Conservation (phyloP, 2,113 vertebrate genomes). For the Platysternon megacephalum region DNA sequence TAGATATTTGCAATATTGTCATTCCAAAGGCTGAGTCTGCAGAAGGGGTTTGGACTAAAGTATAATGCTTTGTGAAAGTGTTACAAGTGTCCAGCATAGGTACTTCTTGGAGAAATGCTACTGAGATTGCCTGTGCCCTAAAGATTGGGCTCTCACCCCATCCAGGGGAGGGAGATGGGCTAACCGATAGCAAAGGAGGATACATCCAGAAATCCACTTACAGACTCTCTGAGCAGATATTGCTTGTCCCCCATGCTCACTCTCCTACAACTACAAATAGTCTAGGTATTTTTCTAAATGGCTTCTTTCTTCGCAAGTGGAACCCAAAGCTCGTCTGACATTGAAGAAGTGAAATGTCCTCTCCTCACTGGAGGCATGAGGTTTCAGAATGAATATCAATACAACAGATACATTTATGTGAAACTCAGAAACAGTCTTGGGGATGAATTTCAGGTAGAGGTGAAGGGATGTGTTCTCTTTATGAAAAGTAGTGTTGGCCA, state of each 20-base stretch:
- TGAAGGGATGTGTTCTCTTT: too few relatives aligned
- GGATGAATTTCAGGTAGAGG: too few relatives aligned
- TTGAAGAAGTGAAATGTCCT: too few relatives aligned
- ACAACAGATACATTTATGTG: too few relatives aligned
- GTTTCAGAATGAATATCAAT: too few relatives aligned
- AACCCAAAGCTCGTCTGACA: background rate
- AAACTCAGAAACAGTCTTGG: too few relatives aligned
- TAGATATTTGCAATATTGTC: background rate
- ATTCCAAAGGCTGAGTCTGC: background rate
- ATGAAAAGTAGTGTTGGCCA: too few relatives aligned
- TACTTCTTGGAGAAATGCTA: background rate
- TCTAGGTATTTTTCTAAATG: background rate
- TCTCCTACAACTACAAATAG: background rate
- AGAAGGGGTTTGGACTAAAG: background rate
- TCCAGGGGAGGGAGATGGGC: background rate
- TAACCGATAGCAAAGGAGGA: background rate
- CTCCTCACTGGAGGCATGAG: too few relatives aligned
- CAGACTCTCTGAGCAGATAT: background rate
- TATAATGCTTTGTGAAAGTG: background rate
- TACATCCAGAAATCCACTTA: background rate
- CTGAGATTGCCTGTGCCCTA: background rate
- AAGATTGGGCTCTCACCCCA: too few relatives aligned
- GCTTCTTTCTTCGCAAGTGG: background rate
- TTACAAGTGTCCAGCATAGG: background rate
- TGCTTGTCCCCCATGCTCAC: background rate